Base-by-base conservation (phyloP, 2,113 vertebrate genomes). In the Tragelaphus buxtoni region DNA sequence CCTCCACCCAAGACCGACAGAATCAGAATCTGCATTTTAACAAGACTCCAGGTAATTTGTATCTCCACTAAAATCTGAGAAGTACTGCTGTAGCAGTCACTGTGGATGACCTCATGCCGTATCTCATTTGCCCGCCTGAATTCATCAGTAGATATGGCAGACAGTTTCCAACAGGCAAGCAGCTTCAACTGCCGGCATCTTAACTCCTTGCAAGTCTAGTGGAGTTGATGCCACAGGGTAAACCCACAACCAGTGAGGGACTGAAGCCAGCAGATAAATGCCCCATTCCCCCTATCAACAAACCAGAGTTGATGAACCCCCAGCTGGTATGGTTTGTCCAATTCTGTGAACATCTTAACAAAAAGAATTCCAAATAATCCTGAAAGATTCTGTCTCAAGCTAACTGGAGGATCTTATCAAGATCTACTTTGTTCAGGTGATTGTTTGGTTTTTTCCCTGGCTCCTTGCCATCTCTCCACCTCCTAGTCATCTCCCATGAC, bases 401-500 rank as follows among this genome's bases (percentile, higher is more conserved):
- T 93, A 77, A 88, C 42, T 77, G 53, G 24, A 90, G 32, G 85
- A 94, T 95, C 80, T 95, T 96, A 85, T 56, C 86, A 90, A 93
- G 74, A 93, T 95, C 91, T 91, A 51, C 80, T 88, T 94, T 89
- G 91, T 91, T 82, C 55, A 12, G 35, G 56, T 60, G 81, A 63
- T 60, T 92, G 93, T 94, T 94, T 91, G 79, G 91, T 65, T 95
- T 97, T 92, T 63, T 91, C 76, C 76, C 80, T 94, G 93, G 96
- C 94, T 87, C 7, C 53, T 81, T 90, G 92, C 96, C 94, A 86
- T 94, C 87, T 81, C 76, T 79, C 90, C 58, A 58, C 94, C 94
- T 63, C 92, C 87, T 82, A 88, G 84, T 61, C 96, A 82, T 97
- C 96, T 96, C 84, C 90, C 94, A 65, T 94, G 96, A 96, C 20